Percentiles rank a stretch among this genome's conserved stretches.
These are phyloP conservation scores for Hepsetus odoe DNA, from an alignment of 2,113 vertebrate species.

Conservation along the genomic window DNA sequence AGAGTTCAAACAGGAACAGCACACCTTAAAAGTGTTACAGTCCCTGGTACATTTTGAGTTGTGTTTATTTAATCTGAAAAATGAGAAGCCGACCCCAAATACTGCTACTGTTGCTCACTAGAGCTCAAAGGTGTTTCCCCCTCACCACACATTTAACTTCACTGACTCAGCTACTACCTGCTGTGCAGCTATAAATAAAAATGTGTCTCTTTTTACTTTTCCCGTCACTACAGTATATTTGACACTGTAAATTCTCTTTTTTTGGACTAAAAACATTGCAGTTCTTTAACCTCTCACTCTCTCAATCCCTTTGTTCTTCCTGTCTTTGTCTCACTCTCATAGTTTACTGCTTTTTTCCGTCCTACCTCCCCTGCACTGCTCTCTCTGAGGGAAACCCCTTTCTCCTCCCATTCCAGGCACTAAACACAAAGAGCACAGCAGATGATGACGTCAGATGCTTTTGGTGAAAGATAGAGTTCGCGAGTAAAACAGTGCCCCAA, in stretches of 20 bases:
- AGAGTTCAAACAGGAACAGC: too few relatives aligned
- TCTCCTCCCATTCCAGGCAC: conserved; percentile 32
- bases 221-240: neutral
- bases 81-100: neutral
- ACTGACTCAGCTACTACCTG: neutral
- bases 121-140: conserved; percentile 11
- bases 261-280: neutral
- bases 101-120: neutral
- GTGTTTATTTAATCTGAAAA: neutral
- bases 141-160: neutral
- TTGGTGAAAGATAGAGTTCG: neutral
- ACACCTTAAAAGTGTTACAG: too few relatives aligned
- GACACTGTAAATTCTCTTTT: neutral
- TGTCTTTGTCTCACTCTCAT: neutral
- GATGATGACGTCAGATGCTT: neutral
- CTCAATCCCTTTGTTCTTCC: neutral
- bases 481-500: neutral
- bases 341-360: conserved; percentile 13
- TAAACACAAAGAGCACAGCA: neutral
- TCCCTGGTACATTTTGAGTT: too few relatives aligned
- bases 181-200: conserved; percentile 7
- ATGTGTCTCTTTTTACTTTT: neutral
- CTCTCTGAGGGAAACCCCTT: conserved; percentile 23
- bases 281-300: neutral
- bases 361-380: neutral